Evolutionary conservation across 2,888 invertebrate species (phyloP), one percentile per base, ranked within the genome.

Genomic region (Blastobasis lacticolella): DNA sequence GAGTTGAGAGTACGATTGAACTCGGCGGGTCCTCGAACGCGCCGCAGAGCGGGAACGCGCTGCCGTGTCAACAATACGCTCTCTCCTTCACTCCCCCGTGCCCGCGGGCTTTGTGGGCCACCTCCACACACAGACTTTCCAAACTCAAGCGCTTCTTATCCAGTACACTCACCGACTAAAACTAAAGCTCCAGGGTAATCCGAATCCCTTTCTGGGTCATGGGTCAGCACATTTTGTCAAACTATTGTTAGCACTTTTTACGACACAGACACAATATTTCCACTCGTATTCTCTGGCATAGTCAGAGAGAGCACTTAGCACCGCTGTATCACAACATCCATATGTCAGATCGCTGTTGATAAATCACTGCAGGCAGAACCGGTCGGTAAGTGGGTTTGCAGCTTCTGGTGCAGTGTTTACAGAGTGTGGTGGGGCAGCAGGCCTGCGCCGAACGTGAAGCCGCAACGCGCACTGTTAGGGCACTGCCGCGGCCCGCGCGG

Each of bases 51-150:
- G 23, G 23, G 23, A 23, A 66, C 52, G 58, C 59, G 54, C 54
- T 51, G 56, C 68, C 71, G 76, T 80, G 78, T 83, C 83, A 85
- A 86, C 84, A 86, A 80, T 76, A 69, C 74, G 75, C 78, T 77
- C 78, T 78, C 80, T 79, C 78, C 73, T 75, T 76, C 75, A 60
- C 76, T 79, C 78, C 78, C 81, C 73, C 76, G 71, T 71, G 58
- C 69, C 71, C 66, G 68, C 61, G 64, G 64, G 67, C 72, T 80
- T 79, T 84, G 75, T 73, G 71, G 66, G 58, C 71, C 73, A 70
- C 71, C 73, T 71, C 64, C 69, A 66, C 72, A 68, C 23, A 23
- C 23, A 23, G 23, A 66, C 62, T 63, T 64, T 56, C 55, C 58
- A 57, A 59, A 60, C 64, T 61, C 60, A 60, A 62, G 63, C 65